Percentiles rank a stretch among this genome's conserved stretches.
Conservation (phyloP, 2,888 invertebrate species). For the Lycia hirtaria region DNA sequence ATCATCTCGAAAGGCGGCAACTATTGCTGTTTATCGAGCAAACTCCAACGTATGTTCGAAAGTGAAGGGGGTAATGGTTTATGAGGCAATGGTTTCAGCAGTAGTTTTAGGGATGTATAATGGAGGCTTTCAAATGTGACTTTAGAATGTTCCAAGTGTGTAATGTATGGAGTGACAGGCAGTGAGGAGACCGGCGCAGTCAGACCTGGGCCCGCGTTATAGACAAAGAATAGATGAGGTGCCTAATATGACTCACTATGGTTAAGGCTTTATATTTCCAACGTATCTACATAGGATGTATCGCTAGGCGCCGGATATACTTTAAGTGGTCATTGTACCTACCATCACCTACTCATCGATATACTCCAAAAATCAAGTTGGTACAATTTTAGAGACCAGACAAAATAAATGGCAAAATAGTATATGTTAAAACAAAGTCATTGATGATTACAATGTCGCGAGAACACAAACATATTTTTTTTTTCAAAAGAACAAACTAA, state of each 20-base stretch:
- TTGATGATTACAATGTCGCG: no score
- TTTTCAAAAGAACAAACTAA: no score
- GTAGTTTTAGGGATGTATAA: constrained; percentile 38
- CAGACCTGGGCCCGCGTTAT: constrained; percentile 35
- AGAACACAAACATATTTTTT: no score
- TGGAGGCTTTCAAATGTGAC: constrained; percentile 58
- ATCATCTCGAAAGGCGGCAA: constrained; percentile 32
- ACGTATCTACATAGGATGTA: no score
- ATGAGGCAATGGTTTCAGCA: constrained; percentile 1
- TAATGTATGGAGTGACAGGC: constrained; percentile 55
- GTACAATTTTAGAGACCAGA: no score
- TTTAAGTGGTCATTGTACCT: no score
- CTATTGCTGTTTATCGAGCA: constrained; percentile 42
- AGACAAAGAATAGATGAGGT: constrained; percentile 29
- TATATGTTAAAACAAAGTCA: no score
- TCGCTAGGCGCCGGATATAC: no score
- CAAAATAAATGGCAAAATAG: no score
- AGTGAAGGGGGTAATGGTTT: constrained; percentile 44
- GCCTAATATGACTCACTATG: background rate
- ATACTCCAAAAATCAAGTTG: no score
- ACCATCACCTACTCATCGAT: no score
- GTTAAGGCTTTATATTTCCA: background rate
- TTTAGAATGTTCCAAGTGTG: constrained; percentile 54
- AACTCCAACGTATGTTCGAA: accelerated
- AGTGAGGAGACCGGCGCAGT: constrained; percentile 40